Base-by-base conservation (phyloP, 1,140 invertebrate genomes). In the Drosophila mayri region DNA sequence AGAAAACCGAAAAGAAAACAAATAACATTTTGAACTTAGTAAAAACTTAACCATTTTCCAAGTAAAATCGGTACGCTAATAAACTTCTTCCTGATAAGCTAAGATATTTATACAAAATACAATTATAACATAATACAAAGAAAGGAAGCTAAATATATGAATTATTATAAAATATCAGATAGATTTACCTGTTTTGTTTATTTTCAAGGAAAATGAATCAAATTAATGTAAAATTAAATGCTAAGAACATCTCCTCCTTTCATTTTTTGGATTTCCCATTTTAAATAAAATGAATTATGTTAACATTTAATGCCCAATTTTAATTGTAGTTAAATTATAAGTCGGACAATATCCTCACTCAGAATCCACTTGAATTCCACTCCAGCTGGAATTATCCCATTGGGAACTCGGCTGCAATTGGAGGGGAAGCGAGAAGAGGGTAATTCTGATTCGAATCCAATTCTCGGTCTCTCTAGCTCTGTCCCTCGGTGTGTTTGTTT, bases 11-110 rank as follows among this genome's bases (percentile, higher is more conserved):
- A 28, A 43, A 16, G 18, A 25, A 57, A 44, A 61, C 16, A 64
- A 44, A 44, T 4, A 64, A 44, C 41, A 66, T 63, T 66, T 66
- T 43, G 58, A 66, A 66, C 41, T 63, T 62, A 63, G 58, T 63
- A 66, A 38, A 37, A 52, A 50, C 18, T 63, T 66, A 65, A 65
- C 63, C 40, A 65, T 40, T 57, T 55, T 57, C 35, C 35, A 57
- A 37, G 54, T 57, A 43, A 58, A 58, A 58, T 58, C 25, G 55
- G 55, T 41, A 41, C 22, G 55, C 35, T 40, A 62, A 66, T 63
- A 62, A 66, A 66, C 57, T 66, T 65, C 57, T 66, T 66, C 63
- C 63, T 66, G 63, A 66, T 66, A 66, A 66, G 57, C 58, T 66
- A 66, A 66, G 63, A 62, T 37, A 66, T 46, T 66, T 62, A 66